Conservation (phyloP, 1,140 invertebrate genomes). For the Apis dorsata region DNA sequence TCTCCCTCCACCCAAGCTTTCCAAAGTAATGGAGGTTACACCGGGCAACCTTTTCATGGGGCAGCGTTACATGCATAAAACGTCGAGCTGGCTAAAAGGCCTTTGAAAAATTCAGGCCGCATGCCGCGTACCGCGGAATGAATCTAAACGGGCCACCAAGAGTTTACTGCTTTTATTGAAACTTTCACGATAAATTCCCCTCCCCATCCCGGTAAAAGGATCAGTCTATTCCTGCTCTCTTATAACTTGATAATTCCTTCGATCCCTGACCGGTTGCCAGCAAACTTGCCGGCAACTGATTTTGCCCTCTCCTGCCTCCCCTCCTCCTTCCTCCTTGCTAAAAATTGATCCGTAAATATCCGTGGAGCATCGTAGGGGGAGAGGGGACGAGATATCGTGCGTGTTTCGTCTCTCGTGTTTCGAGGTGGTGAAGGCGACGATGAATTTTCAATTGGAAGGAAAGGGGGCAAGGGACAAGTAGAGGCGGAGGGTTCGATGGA, state of each 20-base stretch:
- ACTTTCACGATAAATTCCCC: conserved; percentile 3
- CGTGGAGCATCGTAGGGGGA: too few relatives aligned
- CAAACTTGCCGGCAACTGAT: background rate
- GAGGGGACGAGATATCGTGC: too few relatives aligned
- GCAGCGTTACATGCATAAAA: background rate
- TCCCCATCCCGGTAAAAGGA: background rate
- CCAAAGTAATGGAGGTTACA: background rate
- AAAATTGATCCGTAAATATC: background rate
- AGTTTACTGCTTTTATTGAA: conserved; percentile 4
- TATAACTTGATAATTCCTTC: background rate
- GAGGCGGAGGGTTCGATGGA: background rate
- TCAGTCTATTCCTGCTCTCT: background rate
- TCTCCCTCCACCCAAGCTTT: too few relatives aligned
- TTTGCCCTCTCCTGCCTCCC: too few relatives aligned
- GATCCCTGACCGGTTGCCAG: conserved; percentile 9
- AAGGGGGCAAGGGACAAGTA: too few relatives aligned
- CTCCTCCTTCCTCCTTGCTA: too few relatives aligned
- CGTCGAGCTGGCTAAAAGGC: background rate
- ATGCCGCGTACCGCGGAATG: background rate
- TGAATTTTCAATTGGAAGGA: conserved; percentile 17
- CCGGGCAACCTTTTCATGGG: background rate
- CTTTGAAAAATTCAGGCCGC: conserved; percentile 10
- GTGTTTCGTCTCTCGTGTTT: too few relatives aligned
- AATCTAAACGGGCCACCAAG: background rate
- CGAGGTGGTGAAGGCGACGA: background rate